A percentile compares a stretch with the other conserved stretches of the same genome.
phyloP scores from a whole-genome alignment of 2,113 vertebrate species.

The Eidolon helvum region DNA sequence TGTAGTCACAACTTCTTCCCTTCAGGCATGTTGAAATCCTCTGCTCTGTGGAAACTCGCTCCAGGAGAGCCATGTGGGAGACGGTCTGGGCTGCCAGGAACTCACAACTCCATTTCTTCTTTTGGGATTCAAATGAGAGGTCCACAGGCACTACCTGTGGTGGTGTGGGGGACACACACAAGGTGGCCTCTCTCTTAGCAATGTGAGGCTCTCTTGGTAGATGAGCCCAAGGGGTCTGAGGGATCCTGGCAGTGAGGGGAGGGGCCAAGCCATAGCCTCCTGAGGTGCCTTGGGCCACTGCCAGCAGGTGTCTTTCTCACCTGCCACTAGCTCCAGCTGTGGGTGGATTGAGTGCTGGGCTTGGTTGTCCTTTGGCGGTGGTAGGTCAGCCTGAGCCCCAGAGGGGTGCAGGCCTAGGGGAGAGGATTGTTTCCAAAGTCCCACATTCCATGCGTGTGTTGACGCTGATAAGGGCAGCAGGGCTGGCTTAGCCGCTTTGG shows the following conservation, averaged over 20 bases:
- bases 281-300: neutral
- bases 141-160: neutral
- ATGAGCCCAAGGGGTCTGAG: neutral
- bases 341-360: neutral
- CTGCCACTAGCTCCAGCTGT: neutral
- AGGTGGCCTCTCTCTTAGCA: neutral
- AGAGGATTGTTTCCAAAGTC: constrained; percentile 69
- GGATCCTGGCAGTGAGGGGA: neutral
- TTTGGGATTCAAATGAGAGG: neutral
- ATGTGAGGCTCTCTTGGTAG: neutral
- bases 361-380: neutral
- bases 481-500: constrained; percentile 60
- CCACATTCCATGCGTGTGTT: constrained; percentile 66
- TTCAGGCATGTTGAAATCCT: neutral
- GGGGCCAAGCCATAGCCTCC: neutral
- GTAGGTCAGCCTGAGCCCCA: constrained; percentile 27
- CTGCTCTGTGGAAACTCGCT: neutral
- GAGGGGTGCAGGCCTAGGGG: constrained; percentile 12
- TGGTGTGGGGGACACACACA: neutral
- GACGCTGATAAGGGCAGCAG: constrained; percentile 64
- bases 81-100: no score
- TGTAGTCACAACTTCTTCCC: neutral
- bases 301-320: neutral
- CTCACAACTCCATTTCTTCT: neutral
- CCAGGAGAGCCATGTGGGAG: neutral